phyloP scores from a whole-genome alignment of 2,888 invertebrate genomes.

The Melanchra persicariae region DNA sequence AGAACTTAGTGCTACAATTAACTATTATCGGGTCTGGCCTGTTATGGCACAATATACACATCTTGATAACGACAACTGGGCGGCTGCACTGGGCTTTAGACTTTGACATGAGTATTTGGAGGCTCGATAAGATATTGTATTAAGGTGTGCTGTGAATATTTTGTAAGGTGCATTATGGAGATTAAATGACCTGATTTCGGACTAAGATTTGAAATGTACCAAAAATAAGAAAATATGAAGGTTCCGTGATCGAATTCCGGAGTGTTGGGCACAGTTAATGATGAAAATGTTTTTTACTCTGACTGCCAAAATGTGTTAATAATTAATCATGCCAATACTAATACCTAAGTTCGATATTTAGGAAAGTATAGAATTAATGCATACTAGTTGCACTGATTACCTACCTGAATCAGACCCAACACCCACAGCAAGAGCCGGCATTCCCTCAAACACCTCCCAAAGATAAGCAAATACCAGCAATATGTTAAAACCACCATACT shows the following conservation, averaged over 20 bases:
- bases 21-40: constrained; percentile 54
- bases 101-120: constrained; percentile 63
- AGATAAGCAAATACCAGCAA: constrained; percentile 45
- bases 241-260: accelerated
- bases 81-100: constrained; percentile 52
- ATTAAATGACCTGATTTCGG: constrained; percentile 6
- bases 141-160: constrained; percentile 58
- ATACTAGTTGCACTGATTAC: not conserved
- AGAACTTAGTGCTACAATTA: constrained; percentile 65
- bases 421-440: constrained; percentile 9
- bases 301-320: not conserved
- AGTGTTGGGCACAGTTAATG: not conserved
- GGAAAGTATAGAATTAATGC: not conserved
- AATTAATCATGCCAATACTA: not conserved
- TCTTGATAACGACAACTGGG: constrained; percentile 62
- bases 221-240: not conserved
- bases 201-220: constrained; percentile 4
- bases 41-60: constrained; percentile 65
- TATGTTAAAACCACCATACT: constrained; percentile 39
- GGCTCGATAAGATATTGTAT: constrained; percentile 57
- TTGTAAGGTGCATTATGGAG: constrained; percentile 20
- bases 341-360: not conserved
- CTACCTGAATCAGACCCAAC: not conserved
- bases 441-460: constrained; percentile 16
- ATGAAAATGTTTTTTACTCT: not conserved